Evolutionary conservation across 2,113 vertebrate species (phyloP), one percentile per base, ranked within the genome.

Genomic region (Siniperca knerii): DNA sequence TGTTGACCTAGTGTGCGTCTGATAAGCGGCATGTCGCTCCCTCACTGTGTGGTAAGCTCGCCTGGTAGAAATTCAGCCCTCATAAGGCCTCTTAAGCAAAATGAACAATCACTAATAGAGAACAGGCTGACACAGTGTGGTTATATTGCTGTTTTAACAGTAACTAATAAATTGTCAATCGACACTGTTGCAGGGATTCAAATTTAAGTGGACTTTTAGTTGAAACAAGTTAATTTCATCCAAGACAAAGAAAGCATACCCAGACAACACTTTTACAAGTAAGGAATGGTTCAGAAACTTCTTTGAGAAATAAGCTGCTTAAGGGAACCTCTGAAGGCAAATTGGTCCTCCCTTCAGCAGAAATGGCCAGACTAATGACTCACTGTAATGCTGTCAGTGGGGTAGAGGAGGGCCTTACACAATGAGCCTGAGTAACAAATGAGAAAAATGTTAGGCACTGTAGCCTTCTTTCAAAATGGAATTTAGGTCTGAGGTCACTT

Each of bases 361-460:
- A 84, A 86, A 83, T 82, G 50, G 77, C 54, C 81, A 61, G 46
- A 72, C 44, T 50, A 69, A 77, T 89, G 83, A 91, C 54, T 89
- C 73, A 87, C 62, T 70, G 73, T 3, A 16, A n/a, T 35, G 4
- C 25, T 68, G 8, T 74, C 61, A 71, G 54, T 16, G 55, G 7
- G 8, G 44, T 4, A 40, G n/a, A 25, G 23, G 21, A 75, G 37
- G 54, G 2, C 37, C 75, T 73, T 40, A 23, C 71, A 82, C 82
- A 71, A 20, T 8, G 52, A 78, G 40, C 29, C 66, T 65, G 72
- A 64, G 62, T 65, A 60, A 86, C 20, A 58, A 11, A 65, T 75
- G 57, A 83, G 40, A 71, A 33, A 71, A 42, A 57, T 23, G 23
- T 48, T 52, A 6, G 44, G 40, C 55, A 74, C 37, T 8, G 37